Evolutionary conservation across 1,140 invertebrate genomes (phyloP), one percentile per base, ranked within the genome.

Genomic region (Ditylenchus dipsaci): DNA sequence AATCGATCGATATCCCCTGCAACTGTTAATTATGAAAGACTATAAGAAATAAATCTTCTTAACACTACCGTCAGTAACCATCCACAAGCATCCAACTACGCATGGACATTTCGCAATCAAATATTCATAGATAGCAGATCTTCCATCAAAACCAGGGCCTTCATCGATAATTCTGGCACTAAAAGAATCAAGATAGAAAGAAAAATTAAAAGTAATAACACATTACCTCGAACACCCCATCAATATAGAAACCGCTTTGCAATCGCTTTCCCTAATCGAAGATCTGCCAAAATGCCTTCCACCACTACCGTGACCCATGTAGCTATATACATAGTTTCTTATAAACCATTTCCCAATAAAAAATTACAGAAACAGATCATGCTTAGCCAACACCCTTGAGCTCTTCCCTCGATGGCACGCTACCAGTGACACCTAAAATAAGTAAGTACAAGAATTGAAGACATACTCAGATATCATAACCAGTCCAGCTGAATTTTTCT

Each of bases 1-100:
- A 71, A 80, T 47, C 73, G 30, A 47, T 69, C 71, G 57, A 67
- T 76, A 42, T 57, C 62, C 17, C 43, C 33, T 38, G 11, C 11
- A 38, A 38, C 33, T n/a, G n/a, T n/a, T n/a, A n/a, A 64, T 38
- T 38, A 64, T 56, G 13, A 19, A 38, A 21, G 33, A 19, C 1
- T 64, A 21, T 5, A 0, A 21, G 19, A 29, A 15, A 26, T 57
- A 1, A 8, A 26, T 57, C 7, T 57, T 62, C 23, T 21, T 11
- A 29, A 38, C 3, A 11, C 11, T 38, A 38, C 33, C 78, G 56
- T 80, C 78, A 11, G 78, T 80, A 1, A 80, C 79, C 57, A 75
- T 78, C 78, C 79, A 80, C 13, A 80, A 61, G 27, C 78, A 81
- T 13, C 78, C 78, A 58, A 80, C 65, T n/a, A 81, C 63, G 27